Evolutionary conservation across 2,888 invertebrate genomes (phyloP), one percentile per base, ranked within the genome.

Genomic region (Limulus polyphemus): DNA sequence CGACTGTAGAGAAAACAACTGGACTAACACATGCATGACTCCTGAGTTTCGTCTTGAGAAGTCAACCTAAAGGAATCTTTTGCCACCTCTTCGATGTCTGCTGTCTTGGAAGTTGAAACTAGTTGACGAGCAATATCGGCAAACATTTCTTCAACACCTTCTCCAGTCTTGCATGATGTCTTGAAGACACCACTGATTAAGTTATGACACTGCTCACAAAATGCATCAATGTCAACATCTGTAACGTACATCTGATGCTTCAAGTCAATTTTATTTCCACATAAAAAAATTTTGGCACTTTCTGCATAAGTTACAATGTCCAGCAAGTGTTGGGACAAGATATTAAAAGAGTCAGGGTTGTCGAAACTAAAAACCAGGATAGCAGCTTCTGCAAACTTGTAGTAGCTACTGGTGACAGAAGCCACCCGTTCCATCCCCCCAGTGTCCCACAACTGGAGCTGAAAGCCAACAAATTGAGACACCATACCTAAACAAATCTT

Each of bases 361-460:
- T 92, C 90, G 68, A 91, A 79, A 50, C 90, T 86, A 79, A 93
- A 95, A 10, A 93, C 92, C 67, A 95, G 79, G 71, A 95, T 85
- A 62, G 93, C 94, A 65, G 92, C 94, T 75, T 93, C 92, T 4
- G 94, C 90, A 79, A 92, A 92, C 78, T 94, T 93, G 76, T 93
- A 95, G 75, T 95, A 95, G 74, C 90, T 91, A 47, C 91, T 90
- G 12, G 94, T 94, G 17, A 95, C 89, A 4, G 92, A 92, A 56
- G 93, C 93, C 67, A 94, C 92, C 71, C 94, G 81, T 77, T 95
- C 95, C 90, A 95, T 92, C 57, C 94, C 94, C 69, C 93, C 94
- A 50, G 95, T 95, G 75, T 95, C 95, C 93, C 94, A 95, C 69
- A 95, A 78, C 78, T 93, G 92, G 66, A 95, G 79, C 92, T 94